A percentile compares a stretch with the other conserved stretches of the same genome.
phyloP scores from a whole-genome alignment of 2,888 invertebrate genomes.

The Schrankia costaestrigalis region DNA sequence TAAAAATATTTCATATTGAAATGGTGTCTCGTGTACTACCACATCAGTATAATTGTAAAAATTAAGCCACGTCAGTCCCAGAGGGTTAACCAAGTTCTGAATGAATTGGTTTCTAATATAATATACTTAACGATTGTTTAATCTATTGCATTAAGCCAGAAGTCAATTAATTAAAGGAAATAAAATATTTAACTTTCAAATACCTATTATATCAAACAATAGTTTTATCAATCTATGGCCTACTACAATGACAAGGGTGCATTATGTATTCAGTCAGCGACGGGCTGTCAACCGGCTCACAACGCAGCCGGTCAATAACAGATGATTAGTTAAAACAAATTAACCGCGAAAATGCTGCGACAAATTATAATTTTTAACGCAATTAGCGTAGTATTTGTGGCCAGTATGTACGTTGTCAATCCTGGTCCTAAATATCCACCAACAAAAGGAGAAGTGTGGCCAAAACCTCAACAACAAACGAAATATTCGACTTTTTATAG shows the following conservation, averaged over 20 bases:
- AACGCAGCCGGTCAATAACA: slow-evolving; percentile 3
- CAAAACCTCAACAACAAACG: slow-evolving; percentile 80
- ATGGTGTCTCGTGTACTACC: too few relatives aligned
- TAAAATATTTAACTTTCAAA: not conserved
- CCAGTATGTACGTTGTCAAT: slow-evolving; percentile 20
- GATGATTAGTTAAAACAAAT: too few relatives aligned
- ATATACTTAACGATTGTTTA: too few relatives aligned
- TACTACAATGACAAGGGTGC: slow-evolving; percentile 5
- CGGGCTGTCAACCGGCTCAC: slow-evolving; percentile 16
- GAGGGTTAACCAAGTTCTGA: too few relatives aligned
- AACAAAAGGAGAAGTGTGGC: slow-evolving; percentile 84
- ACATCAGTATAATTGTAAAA: too few relatives aligned
- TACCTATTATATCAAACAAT: not conserved
- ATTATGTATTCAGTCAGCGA: slow-evolving; percentile 14
- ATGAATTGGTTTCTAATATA: too few relatives aligned
- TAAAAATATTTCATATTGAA: too few relatives aligned
- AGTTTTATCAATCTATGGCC: slow-evolving; percentile 14
- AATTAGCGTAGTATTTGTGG: slow-evolving; percentile 25
- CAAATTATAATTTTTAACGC: slow-evolving; percentile 25
- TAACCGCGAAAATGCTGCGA: slow-evolving; percentile 36
- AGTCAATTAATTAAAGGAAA: too few relatives aligned
- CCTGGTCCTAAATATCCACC: slow-evolving; percentile 39
- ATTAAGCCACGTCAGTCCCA: too few relatives aligned
- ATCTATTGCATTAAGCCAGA: too few relatives aligned
- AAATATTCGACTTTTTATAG: slow-evolving; percentile 63